These are phyloP conservation scores for Brenthis hecate DNA, from an alignment of 2,888 invertebrate species.

Conservation along the genomic window DNA sequence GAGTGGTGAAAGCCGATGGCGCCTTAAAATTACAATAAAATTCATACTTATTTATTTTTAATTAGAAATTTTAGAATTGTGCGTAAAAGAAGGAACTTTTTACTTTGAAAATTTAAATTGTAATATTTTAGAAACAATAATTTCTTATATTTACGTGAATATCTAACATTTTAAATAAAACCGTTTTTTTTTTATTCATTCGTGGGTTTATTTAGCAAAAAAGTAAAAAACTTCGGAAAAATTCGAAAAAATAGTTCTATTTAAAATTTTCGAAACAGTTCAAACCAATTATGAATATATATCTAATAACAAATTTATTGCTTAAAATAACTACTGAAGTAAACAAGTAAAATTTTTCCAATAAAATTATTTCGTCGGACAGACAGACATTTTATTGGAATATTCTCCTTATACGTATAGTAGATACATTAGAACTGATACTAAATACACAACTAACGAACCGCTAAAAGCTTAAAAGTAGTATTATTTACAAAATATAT, in stretches of 20 bases:
- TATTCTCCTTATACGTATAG: background rate
- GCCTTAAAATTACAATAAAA: too few relatives aligned
- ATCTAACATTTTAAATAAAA: too few relatives aligned
- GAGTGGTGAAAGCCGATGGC: too few relatives aligned
- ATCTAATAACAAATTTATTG: constrained; percentile 10
- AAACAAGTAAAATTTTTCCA: constrained; percentile 1
- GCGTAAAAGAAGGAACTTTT: constrained; percentile 16
- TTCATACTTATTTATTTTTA: too few relatives aligned
- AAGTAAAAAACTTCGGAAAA: too few relatives aligned
- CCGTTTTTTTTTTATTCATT: too few relatives aligned
- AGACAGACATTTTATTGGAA: constrained; percentile 6
- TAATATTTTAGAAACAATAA: background rate
- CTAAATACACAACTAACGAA: constrained; percentile 16
- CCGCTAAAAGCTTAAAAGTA: constrained; percentile 25
- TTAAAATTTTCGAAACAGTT: background rate
- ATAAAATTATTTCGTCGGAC: background rate
- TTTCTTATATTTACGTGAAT: too few relatives aligned
- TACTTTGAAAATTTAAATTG: background rate
- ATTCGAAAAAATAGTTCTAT: background rate
- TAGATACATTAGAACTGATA: background rate
- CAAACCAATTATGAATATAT: background rate
- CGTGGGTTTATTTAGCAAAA: too few relatives aligned
- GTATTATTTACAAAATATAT: constrained; percentile 39
- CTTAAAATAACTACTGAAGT: constrained; percentile 6
- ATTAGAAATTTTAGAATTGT: background rate